Evolutionary conservation across 2,888 invertebrate species (phyloP), one percentile per base, ranked within the genome.

Genomic region (Rhagonycha lutea): DNA sequence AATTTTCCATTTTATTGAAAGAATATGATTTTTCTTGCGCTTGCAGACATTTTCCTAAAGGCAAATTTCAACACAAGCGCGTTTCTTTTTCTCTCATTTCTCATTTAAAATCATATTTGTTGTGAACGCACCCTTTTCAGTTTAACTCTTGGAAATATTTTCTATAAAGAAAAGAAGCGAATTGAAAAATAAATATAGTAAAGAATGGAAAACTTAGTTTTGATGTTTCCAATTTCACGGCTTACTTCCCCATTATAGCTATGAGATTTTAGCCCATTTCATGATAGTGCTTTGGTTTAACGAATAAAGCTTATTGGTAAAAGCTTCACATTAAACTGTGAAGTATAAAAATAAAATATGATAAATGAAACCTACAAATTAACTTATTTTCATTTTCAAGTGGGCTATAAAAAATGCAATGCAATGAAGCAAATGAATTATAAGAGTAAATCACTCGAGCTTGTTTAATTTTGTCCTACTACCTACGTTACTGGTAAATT

Each of bases 191-290:
- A 75, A 75, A 75, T 75, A 75, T 68, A 69, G 73, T 47, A 73
- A 75, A 80, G 80, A 75, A 79, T 63, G 80, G 81, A 77, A 81
- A 81, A 81, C 77, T 78, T 78, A 79, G 81, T 81, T 81, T 81
- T 80, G 81, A 81, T 81, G 79, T 81, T 81, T 81, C 79, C 81
- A 81, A 81, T 81, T 81, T 81, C 81, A 81, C 81, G 81, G 80
- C 72, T 79, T 79, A 79, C 77, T 80, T 77, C 79, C 76, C 81
- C 80, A 77, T 80, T 79, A 79, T 74, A 70, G 74, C 79, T 73
- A 70, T 69, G 69, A 71, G 74, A 73, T 76, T 75, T 74, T 65
- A 47, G 29, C 28, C 71, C 71, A 74, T 76, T 73, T 74, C 73
- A 67, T 29, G 70, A 26, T 61, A 61, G 32, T 68, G 68, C 67